Evolutionary conservation across 2,888 invertebrate genomes (phyloP), one percentile per base, ranked within the genome.

Genomic region (Ophion ellenae): DNA sequence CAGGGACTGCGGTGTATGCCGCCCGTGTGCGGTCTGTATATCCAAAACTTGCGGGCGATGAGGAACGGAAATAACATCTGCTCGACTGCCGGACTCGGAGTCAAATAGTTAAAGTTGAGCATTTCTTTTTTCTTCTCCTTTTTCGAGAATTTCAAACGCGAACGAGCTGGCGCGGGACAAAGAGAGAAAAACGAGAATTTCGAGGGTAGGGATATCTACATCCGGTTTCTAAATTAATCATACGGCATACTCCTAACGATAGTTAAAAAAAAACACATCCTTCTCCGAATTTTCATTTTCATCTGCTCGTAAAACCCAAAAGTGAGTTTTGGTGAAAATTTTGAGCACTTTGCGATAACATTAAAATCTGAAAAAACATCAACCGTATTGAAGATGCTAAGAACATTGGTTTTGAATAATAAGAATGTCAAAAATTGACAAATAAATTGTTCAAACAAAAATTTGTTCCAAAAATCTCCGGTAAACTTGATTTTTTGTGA

Each of bases 11-110:
- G 53, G 70, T 53, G 53, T 79, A 64, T 64, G 64, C 64, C 71
- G 10, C n/a, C 40, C 47, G 70, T 64, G 61, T 75, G 69, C 81
- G 76, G 77, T 83, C 77, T 84, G 84, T 84, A 83, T 86, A 86
- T 61, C 67, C 5, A 81, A 81, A 81, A 69, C 67, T 81, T 81
- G 81, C 75, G 81, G 61, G 67, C 81, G 67, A 81, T 78, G 81
- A 81, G 75, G 87, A 90, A 88, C 91, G 92, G 91, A 92, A 92
- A 89, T 89, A 90, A 90, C 91, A 92, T 92, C 92, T 92, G 91
- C 88, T 84, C 74, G 81, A 84, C 77, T 74, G 32, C 80, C 83
- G 77, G 59, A 67, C 71, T 53, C 74, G 63, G 64, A 71, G 57
- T 71, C 70, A 76, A 75, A 63, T 74, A 70, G 63, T 74, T 57